A percentile compares a stretch with the other conserved stretches of the same genome.
Conservation (phyloP, 2,113 vertebrate species). For the Oreochromis tanganicae region DNA sequence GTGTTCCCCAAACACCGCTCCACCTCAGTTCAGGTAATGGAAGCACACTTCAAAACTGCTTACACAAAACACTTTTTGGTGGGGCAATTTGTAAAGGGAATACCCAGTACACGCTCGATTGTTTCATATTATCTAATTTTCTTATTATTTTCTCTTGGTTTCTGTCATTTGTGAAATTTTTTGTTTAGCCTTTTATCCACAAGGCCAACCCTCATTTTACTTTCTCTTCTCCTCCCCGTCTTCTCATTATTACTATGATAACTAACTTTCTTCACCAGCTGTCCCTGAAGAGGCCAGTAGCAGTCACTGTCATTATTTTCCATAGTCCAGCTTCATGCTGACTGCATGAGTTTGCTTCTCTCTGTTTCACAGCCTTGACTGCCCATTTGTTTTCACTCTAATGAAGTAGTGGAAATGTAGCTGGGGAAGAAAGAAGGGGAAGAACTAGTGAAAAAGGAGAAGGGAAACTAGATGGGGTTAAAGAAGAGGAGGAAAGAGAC, state of each 20-base stretch:
- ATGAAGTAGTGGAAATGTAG: slow-evolving; percentile 54
- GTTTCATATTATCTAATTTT: slow-evolving; percentile 29
- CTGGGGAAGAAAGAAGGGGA: background rate
- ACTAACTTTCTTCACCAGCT: slow-evolving; percentile 16
- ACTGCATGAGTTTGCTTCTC: slow-evolving; percentile 41
- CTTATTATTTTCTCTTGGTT: slow-evolving; percentile 9
- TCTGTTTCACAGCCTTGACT: slow-evolving; percentile 21
- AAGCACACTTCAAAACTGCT: slow-evolving; percentile 56
- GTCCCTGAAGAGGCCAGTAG: slow-evolving; percentile 43
- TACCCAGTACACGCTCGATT: background rate
- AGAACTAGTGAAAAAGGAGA: background rate
- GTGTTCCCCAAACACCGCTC: slow-evolving; percentile 51
- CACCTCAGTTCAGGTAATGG: slow-evolving; percentile 51
- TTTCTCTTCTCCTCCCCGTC: background rate
- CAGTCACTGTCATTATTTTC: slow-evolving; percentile 57
- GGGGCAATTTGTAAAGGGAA: slow-evolving; percentile 27
- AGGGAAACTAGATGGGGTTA: background rate
- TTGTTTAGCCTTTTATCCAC: background rate
- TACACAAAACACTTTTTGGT: slow-evolving; percentile 49
- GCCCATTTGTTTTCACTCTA: slow-evolving; percentile 64
- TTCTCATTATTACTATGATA: slow-evolving; percentile 37
- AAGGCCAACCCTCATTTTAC: background rate
- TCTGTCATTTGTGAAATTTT: slow-evolving; percentile 14
- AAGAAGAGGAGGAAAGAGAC: background rate
- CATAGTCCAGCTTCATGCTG: slow-evolving; percentile 41